Evolutionary conservation across 1,140 invertebrate genomes (phyloP), one percentile per base, ranked within the genome.

Genomic region (Agrilus planipennis): DNA sequence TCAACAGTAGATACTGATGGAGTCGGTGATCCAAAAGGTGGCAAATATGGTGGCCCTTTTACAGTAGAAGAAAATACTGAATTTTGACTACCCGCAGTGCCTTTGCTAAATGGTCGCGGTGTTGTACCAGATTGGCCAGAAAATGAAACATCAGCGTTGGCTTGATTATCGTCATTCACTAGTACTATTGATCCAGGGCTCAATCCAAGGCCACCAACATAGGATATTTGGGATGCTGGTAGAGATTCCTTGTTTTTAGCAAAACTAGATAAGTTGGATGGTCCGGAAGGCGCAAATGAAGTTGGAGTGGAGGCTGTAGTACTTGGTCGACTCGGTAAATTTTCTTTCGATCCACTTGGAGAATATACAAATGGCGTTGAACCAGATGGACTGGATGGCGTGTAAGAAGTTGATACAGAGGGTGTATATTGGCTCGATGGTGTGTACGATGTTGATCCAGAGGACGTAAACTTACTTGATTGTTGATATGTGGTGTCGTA

Each of bases 101-200:
- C 14, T 36, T 21, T 3, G 10, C 20, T 16, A n/a, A 36, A 18
- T 36, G 10, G 4, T 21, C 3, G 18, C 12, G 4, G 6, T 22
- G 3, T 4, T 3, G 34, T 7, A 6, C 21, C 21, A 20, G 34
- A 21, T 15, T 11, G 4, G n/a, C 34, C 34, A 2, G 34, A 7
- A 7, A 12, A 12, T 22, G 34, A 22, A 4, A 36, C 9, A 36
- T 12, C 19, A 20, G 34, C 19, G 17, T 36, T 36, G 9, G 34
- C 21, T 14, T 7, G 7, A n/a, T 36, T 5, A 4, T 21, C 19
- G 18, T 4, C 5, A 3, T 18, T 10, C 14, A 36, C 6, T 2
- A 56, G 45, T 21, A 54, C 47, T 12, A 54, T 49, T 29, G 49
- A 40, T 7, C 52, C 52, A 1, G 47, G 45, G 23, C 50, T 53